phyloP scores from a whole-genome alignment of 1,140 invertebrate genomes.

The Drosophila lacteicornis region DNA sequence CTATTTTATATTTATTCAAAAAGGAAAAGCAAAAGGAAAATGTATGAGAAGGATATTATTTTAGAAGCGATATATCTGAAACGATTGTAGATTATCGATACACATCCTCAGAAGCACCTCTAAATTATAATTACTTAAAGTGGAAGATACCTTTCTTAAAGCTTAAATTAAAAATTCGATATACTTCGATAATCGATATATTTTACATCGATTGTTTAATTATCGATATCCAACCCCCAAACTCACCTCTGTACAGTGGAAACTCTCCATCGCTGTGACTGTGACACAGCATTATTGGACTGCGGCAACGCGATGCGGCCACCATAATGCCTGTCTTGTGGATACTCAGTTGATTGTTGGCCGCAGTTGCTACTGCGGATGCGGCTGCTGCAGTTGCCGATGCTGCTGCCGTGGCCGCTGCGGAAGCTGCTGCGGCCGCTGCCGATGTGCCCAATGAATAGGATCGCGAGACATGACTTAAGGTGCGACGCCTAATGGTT shows the following conservation, averaged over 20 bases:
- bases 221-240: not conserved
- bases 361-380: conserved; percentile 17
- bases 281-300: conserved; percentile 91
- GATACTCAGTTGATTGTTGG: conserved; percentile 60
- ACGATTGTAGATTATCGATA: too few species aligned
- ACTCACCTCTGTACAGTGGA: conserved; percentile 88
- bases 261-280: conserved; percentile 93
- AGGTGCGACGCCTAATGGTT: conserved; percentile 74
- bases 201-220: too few species aligned
- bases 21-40: too few species aligned
- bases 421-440: conserved; percentile 24
- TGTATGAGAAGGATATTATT: too few species aligned
- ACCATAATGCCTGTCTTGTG: conserved; percentile 74
- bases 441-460: conserved; percentile 73
- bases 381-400: conserved; percentile 15
- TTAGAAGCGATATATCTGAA: too few species aligned
- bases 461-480: conserved; percentile 78
- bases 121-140: not conserved
- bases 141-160: not conserved
- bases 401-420: conserved; percentile 17
- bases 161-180: not conserved
- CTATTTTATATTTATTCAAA: too few species aligned
- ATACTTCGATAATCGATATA: not conserved
- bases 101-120: too few species aligned
- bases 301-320: conserved; percentile 86